phyloP scores from a whole-genome alignment of 2,888 invertebrate genomes.

The Theodoxus fluviatilis region DNA sequence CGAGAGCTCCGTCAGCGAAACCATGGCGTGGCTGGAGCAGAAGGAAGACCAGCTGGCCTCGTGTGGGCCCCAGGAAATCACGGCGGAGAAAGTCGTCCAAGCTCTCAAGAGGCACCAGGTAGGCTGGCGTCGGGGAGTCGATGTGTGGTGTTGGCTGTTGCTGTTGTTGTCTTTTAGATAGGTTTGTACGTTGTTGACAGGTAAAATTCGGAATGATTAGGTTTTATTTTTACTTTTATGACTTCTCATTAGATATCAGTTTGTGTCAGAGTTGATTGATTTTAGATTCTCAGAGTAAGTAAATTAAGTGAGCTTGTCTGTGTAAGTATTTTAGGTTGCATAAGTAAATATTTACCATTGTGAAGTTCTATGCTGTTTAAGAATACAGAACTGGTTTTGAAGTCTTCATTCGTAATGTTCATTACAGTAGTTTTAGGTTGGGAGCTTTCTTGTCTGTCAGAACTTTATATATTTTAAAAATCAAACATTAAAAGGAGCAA shows the following conservation, averaged over 20 bases:
- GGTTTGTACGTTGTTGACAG: neutral
- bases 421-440: neutral
- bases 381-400: no score
- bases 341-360: neutral
- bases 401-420: neutral
- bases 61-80: conserved; percentile 45
- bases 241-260: neutral
- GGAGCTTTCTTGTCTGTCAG: neutral
- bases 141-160: conserved; percentile 8
- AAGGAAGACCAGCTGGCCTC: conserved; percentile 47
- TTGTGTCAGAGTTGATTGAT: neutral
- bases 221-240: no score
- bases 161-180: neutral
- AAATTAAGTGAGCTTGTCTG: neutral
- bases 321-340: neutral
- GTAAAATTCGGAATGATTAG: neutral
- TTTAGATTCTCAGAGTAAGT: neutral
- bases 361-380: neutral
- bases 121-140: conserved; percentile 19
- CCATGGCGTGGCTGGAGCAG: conserved; percentile 51
- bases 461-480: neutral
- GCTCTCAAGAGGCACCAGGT: conserved; percentile 53
- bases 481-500: neutral
- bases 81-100: conserved; percentile 44
- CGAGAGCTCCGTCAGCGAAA: conserved; percentile 46